phyloP scores from a whole-genome alignment of 2,888 invertebrate genomes.

The Piscicola geometra region DNA sequence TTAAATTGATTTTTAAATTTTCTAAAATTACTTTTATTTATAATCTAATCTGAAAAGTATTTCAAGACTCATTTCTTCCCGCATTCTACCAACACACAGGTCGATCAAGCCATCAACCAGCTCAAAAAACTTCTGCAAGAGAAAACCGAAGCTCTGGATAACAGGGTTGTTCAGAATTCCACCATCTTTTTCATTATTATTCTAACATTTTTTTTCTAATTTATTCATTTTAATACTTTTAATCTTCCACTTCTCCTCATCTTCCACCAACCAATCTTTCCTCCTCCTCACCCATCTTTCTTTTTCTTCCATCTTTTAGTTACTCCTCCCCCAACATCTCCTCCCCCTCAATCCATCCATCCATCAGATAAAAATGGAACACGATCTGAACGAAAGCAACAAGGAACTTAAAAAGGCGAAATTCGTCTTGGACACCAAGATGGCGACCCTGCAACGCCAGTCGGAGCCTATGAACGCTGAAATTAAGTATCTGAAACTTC shows the following conservation, averaged over 20 bases:
- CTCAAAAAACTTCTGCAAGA: constrained; percentile 30
- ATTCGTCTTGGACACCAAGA: constrained; percentile 29
- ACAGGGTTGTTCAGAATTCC: constrained; percentile 6
- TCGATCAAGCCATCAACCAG: constrained; percentile 22
- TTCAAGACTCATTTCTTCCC: too few relatives aligned
- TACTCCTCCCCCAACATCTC: too few relatives aligned
- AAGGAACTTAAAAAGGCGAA: constrained; percentile 28
- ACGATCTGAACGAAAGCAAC: constrained; percentile 21
- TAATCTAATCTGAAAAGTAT: too few relatives aligned
- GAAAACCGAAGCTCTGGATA: constrained; percentile 29
- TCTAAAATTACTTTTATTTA: too few relatives aligned
- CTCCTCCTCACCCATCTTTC: too few relatives aligned
- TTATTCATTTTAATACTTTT: too few relatives aligned
- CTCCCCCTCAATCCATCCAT: too few relatives aligned
- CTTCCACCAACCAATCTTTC: too few relatives aligned
- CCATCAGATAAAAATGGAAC: constrained; percentile 26
- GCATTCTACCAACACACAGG: too few relatives aligned
- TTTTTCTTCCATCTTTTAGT: too few relatives aligned
- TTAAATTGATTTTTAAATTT: too few relatives aligned
- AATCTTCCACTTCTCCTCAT: too few relatives aligned
- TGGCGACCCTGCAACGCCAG: constrained; percentile 1
- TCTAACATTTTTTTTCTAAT: not conserved
- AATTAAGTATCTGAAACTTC: constrained; percentile 29
- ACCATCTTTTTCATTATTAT: not conserved
- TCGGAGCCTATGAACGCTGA: constrained; percentile 29